Evolutionary conservation across 2,888 invertebrate genomes (phyloP).

Genomic region (Exephanes ischioxanthus): DNA sequence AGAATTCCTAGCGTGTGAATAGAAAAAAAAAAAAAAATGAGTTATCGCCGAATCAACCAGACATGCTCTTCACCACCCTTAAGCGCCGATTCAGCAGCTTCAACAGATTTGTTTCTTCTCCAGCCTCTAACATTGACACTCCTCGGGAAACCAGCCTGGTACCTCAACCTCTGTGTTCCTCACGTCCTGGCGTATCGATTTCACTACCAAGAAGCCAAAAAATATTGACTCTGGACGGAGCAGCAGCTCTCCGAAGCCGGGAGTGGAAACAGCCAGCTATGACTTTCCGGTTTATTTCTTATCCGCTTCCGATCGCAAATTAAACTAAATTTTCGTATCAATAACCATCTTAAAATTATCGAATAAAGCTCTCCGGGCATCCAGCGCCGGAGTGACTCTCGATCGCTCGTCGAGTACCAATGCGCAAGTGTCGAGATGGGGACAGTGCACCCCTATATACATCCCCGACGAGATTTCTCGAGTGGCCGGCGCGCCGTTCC

Average conservation of each 20-base stretch:
- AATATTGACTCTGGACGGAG: not conserved
- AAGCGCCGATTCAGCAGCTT: too few species aligned
- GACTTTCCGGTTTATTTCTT: not conserved
- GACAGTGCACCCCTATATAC: constrained; percentile 79
- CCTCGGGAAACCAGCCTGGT: too few species aligned
- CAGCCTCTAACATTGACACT: too few species aligned
- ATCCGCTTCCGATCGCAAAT: not conserved
- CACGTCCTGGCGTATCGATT: not conserved
- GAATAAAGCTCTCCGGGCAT: not conserved
- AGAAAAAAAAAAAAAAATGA: too few species aligned
- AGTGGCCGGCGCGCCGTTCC: constrained; percentile 37
- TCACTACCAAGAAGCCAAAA: not conserved
- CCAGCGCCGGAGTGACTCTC: constrained; percentile 19
- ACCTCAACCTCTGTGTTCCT: not conserved
- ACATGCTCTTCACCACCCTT: too few species aligned
- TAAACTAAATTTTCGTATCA: not conserved
- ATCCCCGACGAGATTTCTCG: constrained; percentile 47
- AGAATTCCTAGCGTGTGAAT: too few species aligned
- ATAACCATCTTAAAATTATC: not conserved
- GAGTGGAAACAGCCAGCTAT: not conserved
- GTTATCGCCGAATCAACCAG: too few species aligned
- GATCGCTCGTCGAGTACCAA: constrained; percentile 71
- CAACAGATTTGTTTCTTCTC: too few species aligned
- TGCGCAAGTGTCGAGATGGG: constrained; percentile 74
- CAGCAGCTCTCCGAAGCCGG: not conserved